Base-by-base conservation (phyloP, 2,888 invertebrate species). In the Nomada fucata region DNA sequence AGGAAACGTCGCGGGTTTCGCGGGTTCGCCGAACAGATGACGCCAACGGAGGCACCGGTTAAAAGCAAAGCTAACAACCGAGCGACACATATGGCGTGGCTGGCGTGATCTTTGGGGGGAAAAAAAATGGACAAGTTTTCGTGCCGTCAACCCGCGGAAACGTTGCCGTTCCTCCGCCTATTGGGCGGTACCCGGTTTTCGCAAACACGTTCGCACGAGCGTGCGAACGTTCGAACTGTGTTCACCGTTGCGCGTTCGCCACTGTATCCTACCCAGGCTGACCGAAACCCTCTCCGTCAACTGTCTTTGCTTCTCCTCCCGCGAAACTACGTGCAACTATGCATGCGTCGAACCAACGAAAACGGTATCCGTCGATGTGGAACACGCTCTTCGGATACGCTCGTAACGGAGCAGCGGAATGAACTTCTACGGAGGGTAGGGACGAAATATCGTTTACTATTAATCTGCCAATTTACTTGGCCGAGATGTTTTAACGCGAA, bases 151-250 rank as follows among this genome's bases (percentile, higher is more conserved):
- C 53, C 55, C 50, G 68, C 23, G 55, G 61, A 57, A 63, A 63
- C 23, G 50, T 47, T 11, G 23, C 18, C 55, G 26, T 67, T 67
- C 67, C 79, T 71, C 68, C 72, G 71, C 59, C 75, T 70, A 71
- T 60, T 83, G 75, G 71, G 83, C 83, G 83, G 83, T 83, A 80
- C 83, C 80, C 73, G 84, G 15, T 76, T 84, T 85, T 82, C 85
- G 82, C 82, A 78, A 85, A 70, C 57, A 55, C 64, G 44, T 79
- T 76, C 42, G 57, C 69, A 76, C 59, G 70, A 78, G 76, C 60
- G 61, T 78, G 52, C 78, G 59, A 78, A 79, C 79, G 59, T 20
- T 47, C 47, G 59, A 15, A 10, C 59, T n/a, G 26, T 13, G 55
- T 55, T 23, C 13, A 10, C 23, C 57, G 44, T 47, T 69, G 55